phyloP scores from a whole-genome alignment of 2,797 vertebrate genomes.

The Cynodonichthys magdalenae region DNA sequence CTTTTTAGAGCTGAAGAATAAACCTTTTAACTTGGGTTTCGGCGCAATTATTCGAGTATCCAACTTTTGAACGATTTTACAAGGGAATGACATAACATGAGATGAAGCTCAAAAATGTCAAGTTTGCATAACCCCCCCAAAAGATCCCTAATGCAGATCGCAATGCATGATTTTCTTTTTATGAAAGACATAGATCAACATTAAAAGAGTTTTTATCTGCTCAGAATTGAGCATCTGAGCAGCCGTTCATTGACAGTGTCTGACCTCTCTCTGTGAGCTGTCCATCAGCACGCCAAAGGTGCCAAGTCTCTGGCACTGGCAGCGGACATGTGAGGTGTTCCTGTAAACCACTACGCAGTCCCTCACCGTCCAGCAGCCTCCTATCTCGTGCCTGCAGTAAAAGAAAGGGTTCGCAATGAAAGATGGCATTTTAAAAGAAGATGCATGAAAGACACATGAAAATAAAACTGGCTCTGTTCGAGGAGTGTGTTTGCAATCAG shows the following conservation, averaged over 20 bases:
- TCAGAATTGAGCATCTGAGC: neutral
- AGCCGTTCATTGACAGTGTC: conserved; percentile 3
- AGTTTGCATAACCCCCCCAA: no score
- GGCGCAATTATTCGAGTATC: no score
- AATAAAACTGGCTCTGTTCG: neutral
- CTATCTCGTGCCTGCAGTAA: conserved; percentile 56
- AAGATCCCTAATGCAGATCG: no score
- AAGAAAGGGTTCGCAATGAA: neutral
- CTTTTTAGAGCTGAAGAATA: no score
- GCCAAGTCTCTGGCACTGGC: conserved; percentile 94
- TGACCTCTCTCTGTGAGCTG: conserved; percentile 96
- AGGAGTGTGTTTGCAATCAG: neutral
- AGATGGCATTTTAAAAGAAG: neutral
- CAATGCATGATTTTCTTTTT: neutral
- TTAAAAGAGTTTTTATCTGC: neutral
- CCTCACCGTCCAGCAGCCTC: conserved; percentile 92
- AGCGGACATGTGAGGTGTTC: conserved; percentile 93
- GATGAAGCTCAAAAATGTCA: no score
- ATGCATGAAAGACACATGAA: neutral
- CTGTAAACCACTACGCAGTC: conserved; percentile 96
- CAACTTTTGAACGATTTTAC: no score
- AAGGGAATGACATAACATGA: no score
- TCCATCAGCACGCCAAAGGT: conserved; percentile 98
- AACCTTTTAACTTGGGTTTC: no score
- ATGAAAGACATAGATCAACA: neutral